Conservation (phyloP, 2,888 invertebrate species). For the Ditula angustiorana region DNA sequence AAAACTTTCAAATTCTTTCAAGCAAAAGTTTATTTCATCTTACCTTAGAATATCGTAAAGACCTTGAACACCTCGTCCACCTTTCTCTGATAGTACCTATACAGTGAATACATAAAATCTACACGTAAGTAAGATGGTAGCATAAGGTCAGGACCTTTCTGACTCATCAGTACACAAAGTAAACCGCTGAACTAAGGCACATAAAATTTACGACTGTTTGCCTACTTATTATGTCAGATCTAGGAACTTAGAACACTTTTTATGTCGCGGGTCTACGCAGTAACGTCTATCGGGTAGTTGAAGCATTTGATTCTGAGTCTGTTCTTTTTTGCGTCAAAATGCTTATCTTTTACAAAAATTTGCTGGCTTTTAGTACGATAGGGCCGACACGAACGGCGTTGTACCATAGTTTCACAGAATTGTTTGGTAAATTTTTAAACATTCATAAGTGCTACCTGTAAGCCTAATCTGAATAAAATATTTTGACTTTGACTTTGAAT, state of each 20-base stretch:
- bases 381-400: no score
- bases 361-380: no score
- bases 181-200: constrained; percentile 33
- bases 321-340: no score
- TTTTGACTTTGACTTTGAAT: no score
- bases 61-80: neutral
- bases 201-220: constrained; percentile 40
- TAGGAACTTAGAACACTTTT: constrained; percentile 23
- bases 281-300: neutral
- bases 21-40: neutral
- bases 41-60: neutral
- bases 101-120: constrained; percentile 24
- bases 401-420: no score
- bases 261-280: neutral
- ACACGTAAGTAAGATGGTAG: constrained; percentile 31
- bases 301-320: no score
- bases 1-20: no score
- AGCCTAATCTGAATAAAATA: no score
- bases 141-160: constrained; percentile 31
- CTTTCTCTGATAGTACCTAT: neutral
- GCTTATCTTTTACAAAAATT: no score
- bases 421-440: no score
- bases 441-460: no score
- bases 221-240: constrained; percentile 37
- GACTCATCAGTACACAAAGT: constrained; percentile 38